Evolutionary conservation across 2,888 invertebrate genomes (phyloP).

Genomic region (Agrotis segetum): DNA sequence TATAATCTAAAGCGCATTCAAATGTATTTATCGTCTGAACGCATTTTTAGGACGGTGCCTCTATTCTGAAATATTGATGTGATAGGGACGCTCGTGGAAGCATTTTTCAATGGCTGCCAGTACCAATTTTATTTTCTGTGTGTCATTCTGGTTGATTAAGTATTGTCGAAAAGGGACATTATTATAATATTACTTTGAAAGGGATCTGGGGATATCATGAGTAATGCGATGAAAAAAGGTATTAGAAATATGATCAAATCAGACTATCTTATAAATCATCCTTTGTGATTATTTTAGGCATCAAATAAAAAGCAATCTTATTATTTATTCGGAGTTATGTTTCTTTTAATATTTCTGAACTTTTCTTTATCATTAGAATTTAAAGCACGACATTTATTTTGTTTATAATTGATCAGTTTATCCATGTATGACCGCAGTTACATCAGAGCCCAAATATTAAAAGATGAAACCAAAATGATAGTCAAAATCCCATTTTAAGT

Average conservation of each 20-base stretch:
- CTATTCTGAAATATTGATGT: conserved; percentile 26
- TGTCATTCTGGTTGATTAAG: conserved; percentile 5
- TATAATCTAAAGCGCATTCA: conserved; percentile 64
- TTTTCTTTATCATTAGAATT: no score
- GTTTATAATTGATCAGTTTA: no score
- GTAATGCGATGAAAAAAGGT: neutral
- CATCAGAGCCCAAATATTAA: no score
- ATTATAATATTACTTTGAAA: neutral
- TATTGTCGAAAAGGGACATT: conserved; percentile 17
- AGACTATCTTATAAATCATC: neutral
- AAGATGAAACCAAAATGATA: no score
- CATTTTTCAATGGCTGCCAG: conserved; percentile 8
- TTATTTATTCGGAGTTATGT: no score
- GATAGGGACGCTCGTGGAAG: conserved; percentile 9
- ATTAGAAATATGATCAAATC: neutral
- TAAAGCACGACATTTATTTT: no score
- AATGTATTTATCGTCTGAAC: conserved; percentile 68
- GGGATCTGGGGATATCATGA: neutral
- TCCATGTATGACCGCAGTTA: no score
- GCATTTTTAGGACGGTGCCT: conserved; percentile 51
- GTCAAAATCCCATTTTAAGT: no score
- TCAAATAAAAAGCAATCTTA: neutral
- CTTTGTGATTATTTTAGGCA: neutral
- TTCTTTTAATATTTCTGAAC: no score
- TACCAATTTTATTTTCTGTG: conserved; percentile 20